Evolutionary conservation across 2,888 invertebrate species (phyloP), one percentile per base, ranked within the genome.

Genomic region (Eulithis testata): DNA sequence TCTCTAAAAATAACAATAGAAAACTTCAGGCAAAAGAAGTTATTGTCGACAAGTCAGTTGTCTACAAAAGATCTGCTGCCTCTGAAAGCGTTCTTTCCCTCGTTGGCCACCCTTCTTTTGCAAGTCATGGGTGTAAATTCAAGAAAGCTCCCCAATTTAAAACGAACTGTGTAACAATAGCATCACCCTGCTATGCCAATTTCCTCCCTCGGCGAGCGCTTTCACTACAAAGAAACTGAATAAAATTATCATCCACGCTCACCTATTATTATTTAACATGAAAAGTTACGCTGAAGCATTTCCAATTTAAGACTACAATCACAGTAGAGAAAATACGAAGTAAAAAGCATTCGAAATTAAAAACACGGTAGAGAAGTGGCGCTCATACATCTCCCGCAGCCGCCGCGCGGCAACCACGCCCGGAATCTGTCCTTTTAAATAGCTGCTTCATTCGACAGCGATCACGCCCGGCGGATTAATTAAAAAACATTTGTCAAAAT

Each of bases 101-200:
- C 80, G 75, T 70, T 76, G 75, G 78, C 77, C 79, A 79, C 83
- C 86, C 86, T 82, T 83, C 78, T 79, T 78, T 76, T 85, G 90
- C 90, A 90, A 92, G 90, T 91, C 91, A 91, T 87, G 88, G 89
- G 88, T 90, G 90, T 89, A 89, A 91, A 91, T 91, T 90, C 87
- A 90, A 92, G 91, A 90, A 92, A 90, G 88, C 88, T 89, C 92
- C 90, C 85, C 90, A 90, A 91, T 91, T 93, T 91, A 90, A 91
- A 91, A 84, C 84, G 89, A 87, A 89, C 91, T 87, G 86, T 89
- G 87, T 91, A 90, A 91, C 91, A 91, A 91, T 89, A 86, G 89
- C 86, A 82, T 81, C 78, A 80, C 85, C 86, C 83, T 79, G 89
- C 87, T 87, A 84, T 88, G 89, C 90, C 91, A 90, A 92, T 91